Conservation (phyloP, 1,140 invertebrate species). For the Orchestia grillus region DNA sequence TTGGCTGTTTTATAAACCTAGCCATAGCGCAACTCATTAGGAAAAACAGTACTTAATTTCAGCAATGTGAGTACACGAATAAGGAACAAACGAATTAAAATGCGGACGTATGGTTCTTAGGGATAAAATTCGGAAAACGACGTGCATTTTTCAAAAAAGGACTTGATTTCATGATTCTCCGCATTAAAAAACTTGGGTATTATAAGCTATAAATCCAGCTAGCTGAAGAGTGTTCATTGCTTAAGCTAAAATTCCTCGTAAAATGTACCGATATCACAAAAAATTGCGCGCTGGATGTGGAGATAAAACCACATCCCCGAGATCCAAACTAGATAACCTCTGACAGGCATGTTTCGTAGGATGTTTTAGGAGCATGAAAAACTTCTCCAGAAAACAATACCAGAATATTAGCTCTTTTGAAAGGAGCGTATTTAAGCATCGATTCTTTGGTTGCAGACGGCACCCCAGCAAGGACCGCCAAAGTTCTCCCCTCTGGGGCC, state of each 20-base stretch:
- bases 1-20: neutral
- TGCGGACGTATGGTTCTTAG: no score
- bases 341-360: neutral
- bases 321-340: neutral
- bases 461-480: neutral
- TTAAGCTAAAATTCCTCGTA: neutral
- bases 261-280: neutral
- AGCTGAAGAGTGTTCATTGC: neutral
- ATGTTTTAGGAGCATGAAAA: neutral
- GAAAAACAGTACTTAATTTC: neutral
- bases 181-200: no score
- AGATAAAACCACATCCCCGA: neutral
- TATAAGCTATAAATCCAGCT: no score
- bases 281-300: neutral
- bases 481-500: neutral
- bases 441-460: neutral
- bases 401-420: neutral
- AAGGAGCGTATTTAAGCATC: neutral
- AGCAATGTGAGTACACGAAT: neutral
- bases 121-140: neutral
- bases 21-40: neutral
- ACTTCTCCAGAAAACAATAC: neutral
- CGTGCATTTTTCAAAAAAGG: no score
- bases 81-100: neutral
- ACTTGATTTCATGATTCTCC: neutral